A percentile compares a stretch with the other conserved stretches of the same genome.
phyloP scores from a whole-genome alignment of 2,797 vertebrate genomes.

The Anguilla marmorata region DNA sequence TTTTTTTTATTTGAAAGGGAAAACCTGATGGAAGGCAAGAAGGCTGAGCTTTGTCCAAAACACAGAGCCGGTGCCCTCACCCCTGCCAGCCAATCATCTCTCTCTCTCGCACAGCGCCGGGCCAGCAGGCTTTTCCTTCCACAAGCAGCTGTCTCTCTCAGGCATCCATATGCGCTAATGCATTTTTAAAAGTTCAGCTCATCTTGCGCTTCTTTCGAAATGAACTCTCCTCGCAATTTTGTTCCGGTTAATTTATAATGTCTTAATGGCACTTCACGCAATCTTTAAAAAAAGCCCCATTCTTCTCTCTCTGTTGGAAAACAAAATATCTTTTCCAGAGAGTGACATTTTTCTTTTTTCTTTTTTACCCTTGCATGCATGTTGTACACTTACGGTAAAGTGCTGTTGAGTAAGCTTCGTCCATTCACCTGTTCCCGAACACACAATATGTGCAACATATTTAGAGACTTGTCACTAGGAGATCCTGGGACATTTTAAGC shows the following conservation, averaged over 20 bases:
- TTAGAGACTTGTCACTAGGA: background rate
- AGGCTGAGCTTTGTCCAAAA: no score
- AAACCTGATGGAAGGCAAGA: background rate
- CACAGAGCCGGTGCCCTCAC: no score
- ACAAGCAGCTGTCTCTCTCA: background rate
- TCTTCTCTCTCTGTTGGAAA: background rate
- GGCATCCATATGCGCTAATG: background rate
- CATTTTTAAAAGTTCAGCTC: background rate
- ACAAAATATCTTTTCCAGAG: background rate
- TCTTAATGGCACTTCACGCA: background rate
- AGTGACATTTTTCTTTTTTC: background rate
- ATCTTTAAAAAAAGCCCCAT: background rate
- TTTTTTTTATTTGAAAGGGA: background rate
- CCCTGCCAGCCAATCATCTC: no score
- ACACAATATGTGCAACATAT: background rate
- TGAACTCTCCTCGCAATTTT: background rate
- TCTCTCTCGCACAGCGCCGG: no score
- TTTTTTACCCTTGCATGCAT: no score
- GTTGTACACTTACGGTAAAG: background rate
- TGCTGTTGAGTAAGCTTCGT: background rate
- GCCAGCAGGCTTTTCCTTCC: background rate
- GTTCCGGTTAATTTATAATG: background rate
- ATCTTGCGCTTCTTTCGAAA: background rate
- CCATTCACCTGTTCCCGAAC: background rate
- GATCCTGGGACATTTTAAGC: constrained; percentile 6